Evolutionary conservation across 1,140 invertebrate genomes (phyloP).

Genomic region (Eueides isabella): DNA sequence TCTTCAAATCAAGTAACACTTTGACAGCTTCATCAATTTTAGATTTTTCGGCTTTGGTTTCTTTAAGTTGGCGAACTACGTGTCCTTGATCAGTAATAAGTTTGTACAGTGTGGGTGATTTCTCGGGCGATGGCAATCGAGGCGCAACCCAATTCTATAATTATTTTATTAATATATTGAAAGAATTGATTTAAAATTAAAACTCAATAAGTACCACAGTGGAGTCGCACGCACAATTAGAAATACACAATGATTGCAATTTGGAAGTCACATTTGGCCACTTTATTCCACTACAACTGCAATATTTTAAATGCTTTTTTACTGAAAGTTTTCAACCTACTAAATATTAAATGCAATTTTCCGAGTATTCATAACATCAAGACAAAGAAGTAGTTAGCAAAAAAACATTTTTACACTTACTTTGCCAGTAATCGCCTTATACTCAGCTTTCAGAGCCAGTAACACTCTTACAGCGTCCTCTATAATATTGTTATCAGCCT

Average conservation of each 20-base stretch:
- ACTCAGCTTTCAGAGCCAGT: conserved; percentile 83
- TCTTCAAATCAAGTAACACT: conserved; percentile 88
- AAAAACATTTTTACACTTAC: conserved; percentile 11
- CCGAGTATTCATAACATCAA: too few relatives aligned
- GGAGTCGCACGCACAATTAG: too few relatives aligned
- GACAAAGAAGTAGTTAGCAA: too few relatives aligned
- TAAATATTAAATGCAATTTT: too few relatives aligned
- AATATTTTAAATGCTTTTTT: too few relatives aligned
- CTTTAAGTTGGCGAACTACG: conserved; percentile 87
- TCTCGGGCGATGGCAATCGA: background rate
- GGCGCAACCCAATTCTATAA: background rate
- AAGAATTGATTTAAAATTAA: too few relatives aligned
- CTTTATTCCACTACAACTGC: too few relatives aligned
- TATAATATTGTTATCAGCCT: conserved; percentile 83
- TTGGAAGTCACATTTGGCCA: too few relatives aligned
- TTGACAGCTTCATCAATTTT: conserved; percentile 75
- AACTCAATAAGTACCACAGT: too few relatives aligned
- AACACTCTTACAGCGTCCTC: conserved; percentile 87
- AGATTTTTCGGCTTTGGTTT: conserved; percentile 86
- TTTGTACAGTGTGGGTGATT: conserved; percentile 11
- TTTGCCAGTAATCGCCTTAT: conserved; percentile 34
- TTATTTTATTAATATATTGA: background rate
- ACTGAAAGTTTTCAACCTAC: too few relatives aligned
- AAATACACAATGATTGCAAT: too few relatives aligned
- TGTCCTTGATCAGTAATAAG: conserved; percentile 87